Evolutionary conservation across 2,113 vertebrate species (phyloP), one percentile per base, ranked within the genome.

Genomic region (Cyprinodon tularosa): DNA sequence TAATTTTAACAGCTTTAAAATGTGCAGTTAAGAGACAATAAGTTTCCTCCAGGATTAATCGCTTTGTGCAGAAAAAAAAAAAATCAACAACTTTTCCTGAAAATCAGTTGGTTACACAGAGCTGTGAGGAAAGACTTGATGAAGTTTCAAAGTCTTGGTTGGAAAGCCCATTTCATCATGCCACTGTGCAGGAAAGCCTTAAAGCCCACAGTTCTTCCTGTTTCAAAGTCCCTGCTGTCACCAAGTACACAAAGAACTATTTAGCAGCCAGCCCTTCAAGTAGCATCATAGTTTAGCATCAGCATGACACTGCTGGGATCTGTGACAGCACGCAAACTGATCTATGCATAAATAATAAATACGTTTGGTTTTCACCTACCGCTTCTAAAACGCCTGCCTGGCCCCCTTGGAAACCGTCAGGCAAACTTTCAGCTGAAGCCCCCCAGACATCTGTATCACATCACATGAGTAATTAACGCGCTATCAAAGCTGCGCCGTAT

Each of bases 401-500:
- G 88, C 91, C 92, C 92, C 92, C 90, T 93, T 89, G 90, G 93
- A 93, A 94, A 93, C 79, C 93, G 93, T 94, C 93, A 93, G 93
- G 90, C 89, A 90, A 95, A 94, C 91, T 94, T 94, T 93, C 91
- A 89, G 90, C 92, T 93, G 92, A 90, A 93, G 93, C 94, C 94
- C 93, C 29, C 94, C 91, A 94, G 94, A 94, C 94, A 93, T 94
- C 93, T 94, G 94, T 92, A 93, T 93, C 92, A 91, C 93, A 91
- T 93, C 94, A 94, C 93, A 94, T 94, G 92, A 93, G 94, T 95
- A 95, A 95, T 95, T 95, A 95, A 95, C 89, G 88, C 87, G 86
- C 91, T 94, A 94, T 94, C 94, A 95, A 95, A 95, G 94, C 90
- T 78, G 80, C 76, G 77, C 73, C 91, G 78, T 88, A 90, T 95